Conservation (phyloP, 2,113 vertebrate species). For the Gnathonemus longibarbis region DNA sequence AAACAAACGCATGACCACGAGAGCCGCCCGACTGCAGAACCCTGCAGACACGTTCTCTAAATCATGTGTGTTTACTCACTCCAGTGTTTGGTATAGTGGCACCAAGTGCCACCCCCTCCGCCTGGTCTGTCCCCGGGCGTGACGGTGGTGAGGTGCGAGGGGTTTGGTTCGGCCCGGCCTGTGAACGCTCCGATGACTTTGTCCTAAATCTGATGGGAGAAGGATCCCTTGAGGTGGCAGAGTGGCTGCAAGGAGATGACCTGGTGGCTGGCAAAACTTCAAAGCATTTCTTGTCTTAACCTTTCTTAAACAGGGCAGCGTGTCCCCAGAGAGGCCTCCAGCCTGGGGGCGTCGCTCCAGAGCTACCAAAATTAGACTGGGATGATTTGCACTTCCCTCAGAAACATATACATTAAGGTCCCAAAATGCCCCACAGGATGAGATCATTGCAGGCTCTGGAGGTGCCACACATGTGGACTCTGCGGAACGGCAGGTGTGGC, state of each 20-base stretch:
- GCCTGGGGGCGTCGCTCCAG: constrained; percentile 23
- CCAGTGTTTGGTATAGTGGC: background rate
- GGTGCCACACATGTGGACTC: background rate
- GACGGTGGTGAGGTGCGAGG: constrained; percentile 20
- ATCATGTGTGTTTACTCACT: background rate
- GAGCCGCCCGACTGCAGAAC: background rate
- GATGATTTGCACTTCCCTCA: background rate
- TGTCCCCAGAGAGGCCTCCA: background rate
- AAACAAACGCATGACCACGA: background rate
- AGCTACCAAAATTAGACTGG: constrained; percentile 27
- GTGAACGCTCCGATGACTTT: constrained; percentile 22
- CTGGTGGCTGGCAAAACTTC: background rate
- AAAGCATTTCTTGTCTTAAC: background rate
- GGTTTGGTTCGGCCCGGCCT: constrained; percentile 1
- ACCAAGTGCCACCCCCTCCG: background rate
- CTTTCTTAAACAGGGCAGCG: background rate
- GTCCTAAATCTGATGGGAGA: constrained; percentile 21
- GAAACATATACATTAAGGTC: constrained; percentile 51
- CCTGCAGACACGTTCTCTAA: background rate
- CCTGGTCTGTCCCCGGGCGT: background rate
- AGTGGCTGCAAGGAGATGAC: background rate
- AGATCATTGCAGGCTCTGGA: constrained; percentile 49
- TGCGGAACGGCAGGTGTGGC: background rate
- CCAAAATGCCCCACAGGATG: constrained; percentile 50
- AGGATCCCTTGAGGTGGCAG: constrained; percentile 31